phyloP scores from a whole-genome alignment of 2,113 vertebrate genomes.

The Monopterus albus region DNA sequence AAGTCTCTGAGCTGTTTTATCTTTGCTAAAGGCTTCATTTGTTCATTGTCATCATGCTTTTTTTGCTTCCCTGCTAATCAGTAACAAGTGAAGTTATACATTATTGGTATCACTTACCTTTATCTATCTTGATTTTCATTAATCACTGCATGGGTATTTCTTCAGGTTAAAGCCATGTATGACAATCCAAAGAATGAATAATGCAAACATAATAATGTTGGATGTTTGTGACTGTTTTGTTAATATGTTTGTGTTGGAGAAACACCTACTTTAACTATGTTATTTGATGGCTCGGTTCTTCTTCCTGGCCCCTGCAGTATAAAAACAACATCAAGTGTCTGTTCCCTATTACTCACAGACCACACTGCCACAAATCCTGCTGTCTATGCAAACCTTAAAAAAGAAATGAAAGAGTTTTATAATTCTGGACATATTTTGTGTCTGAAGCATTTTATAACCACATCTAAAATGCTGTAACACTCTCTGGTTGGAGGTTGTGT shows the following conservation, averaged over 20 bases:
- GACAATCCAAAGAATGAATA: background rate
- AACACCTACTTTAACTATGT: background rate
- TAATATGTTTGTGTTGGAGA: background rate
- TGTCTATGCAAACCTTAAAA: background rate
- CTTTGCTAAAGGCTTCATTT: no score
- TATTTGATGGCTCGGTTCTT: background rate
- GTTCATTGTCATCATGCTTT: no score
- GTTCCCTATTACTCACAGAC: slow-evolving; percentile 12
- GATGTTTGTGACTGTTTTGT: background rate
- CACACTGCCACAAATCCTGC: background rate
- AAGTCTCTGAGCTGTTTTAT: no score
- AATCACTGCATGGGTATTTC: no score
- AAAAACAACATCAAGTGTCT: slow-evolving; percentile 15
- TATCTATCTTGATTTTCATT: no score
- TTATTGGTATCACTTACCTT: no score
- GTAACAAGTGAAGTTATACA: no score
- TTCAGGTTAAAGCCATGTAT: no score
- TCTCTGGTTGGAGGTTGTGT: background rate
- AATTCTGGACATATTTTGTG: background rate
- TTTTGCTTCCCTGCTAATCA: no score
- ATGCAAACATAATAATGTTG: background rate
- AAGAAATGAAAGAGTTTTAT: background rate
- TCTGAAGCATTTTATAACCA: slow-evolving; percentile 1
- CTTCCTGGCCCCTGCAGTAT: no score
- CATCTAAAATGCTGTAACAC: background rate